Evolutionary conservation across 2,888 invertebrate species (phyloP), one percentile per base, ranked within the genome.

Genomic region (Melanargia galathea): DNA sequence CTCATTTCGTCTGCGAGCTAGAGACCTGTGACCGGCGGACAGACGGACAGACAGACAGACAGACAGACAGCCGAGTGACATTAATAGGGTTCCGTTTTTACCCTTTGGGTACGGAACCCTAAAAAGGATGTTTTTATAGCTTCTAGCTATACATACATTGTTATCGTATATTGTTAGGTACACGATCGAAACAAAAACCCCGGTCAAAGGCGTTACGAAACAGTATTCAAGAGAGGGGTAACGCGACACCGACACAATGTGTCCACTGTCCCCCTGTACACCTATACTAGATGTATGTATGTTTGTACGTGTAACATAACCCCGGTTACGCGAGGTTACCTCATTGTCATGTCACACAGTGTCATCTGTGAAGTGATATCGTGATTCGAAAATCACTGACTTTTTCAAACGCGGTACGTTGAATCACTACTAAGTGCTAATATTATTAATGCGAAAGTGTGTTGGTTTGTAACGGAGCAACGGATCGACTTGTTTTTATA

Each of bases 121-220:
- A n/a, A n/a, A n/a, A n/a, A n/a, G n/a, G n/a, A n/a, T n/a, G n/a
- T n/a, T n/a, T n/a, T n/a, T 38, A n/a, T n/a, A 38, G 6, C 4
- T n/a, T 11, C n/a, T n/a, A 4, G 33, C 38, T 38, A 13, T 38
- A 38, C 35, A n/a, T 38, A 16, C 18, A 43, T 43, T 43, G 43
- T 43, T 18, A 2, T 6, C 16, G 7, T 43, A 18, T 8, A 40
- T 1, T 16, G 18, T 16, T 18, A 52, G 20, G 10, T 48, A 52
- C 33, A 35, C 20, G 35, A 51, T 18, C 33, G n/a, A n/a, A n/a
- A 52, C 11, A 52, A 52, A 35, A 35, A 1, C 52, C 35, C 35
- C 13, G 52, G 35, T 52, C 52, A 52, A 52, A 20, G 20, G 33
- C 52, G 35, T 52, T 33, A 52, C 52, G 35, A 49, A 49, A 30